These are phyloP conservation scores for Cranoglanis bouderius DNA, from an alignment of 2,113 vertebrate species.

Conservation along the genomic window DNA sequence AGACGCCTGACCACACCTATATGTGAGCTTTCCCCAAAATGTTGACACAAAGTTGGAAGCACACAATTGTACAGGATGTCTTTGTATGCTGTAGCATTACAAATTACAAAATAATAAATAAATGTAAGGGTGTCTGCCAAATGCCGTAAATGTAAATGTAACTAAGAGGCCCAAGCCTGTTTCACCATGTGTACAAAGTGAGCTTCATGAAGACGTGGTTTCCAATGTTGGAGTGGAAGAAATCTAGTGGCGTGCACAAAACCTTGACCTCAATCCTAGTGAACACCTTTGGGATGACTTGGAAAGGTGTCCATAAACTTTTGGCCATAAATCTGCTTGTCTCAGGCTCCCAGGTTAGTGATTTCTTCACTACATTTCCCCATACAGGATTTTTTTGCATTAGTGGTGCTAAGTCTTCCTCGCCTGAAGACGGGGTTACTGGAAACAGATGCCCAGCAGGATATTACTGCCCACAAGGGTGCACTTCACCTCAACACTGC, in stretches of 20 bases:
- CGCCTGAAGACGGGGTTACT: conserved; percentile 71
- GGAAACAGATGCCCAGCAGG: conserved; percentile 76
- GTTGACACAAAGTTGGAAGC: background rate
- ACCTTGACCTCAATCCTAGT: background rate
- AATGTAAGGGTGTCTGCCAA: too few relatives aligned
- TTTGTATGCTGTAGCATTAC: background rate
- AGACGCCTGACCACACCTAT: background rate
- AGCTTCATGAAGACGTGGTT: background rate
- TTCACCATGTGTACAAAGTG: background rate
- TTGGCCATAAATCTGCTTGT: background rate
- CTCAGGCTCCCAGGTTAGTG: background rate
- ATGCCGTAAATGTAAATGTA: too few relatives aligned
- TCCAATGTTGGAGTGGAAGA: background rate
- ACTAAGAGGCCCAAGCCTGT: background rate
- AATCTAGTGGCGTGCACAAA: background rate
- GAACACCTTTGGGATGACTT: background rate
- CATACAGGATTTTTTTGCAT: conserved; percentile 83
- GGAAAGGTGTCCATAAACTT: background rate
- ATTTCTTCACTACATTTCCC: background rate
- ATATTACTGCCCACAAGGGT: conserved; percentile 78
- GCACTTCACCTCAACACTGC: conserved; percentile 71
- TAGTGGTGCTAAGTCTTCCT: conserved; percentile 68
- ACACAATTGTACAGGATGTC: background rate
- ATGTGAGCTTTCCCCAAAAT: background rate
- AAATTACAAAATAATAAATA: too few relatives aligned